Conservation (phyloP, 1,140 invertebrate species). For the Drosophila rhopaloa region DNA sequence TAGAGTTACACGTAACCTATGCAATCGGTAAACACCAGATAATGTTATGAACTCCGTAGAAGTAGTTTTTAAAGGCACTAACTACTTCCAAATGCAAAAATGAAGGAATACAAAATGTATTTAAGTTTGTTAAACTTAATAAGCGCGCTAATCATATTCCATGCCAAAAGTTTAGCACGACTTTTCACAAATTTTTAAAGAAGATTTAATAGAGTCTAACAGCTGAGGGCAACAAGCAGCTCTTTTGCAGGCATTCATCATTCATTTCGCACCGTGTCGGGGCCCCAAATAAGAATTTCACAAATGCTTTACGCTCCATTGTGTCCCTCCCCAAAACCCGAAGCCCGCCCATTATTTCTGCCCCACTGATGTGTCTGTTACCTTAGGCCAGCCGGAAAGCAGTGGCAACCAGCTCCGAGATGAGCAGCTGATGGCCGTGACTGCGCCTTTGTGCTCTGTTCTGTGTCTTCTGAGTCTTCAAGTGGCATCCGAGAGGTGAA, state of each 20-base stretch:
- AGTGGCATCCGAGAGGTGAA: constrained; percentile 59
- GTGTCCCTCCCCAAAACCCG: constrained; percentile 1
- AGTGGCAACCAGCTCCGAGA: constrained; percentile 2
- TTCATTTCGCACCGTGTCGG: constrained; percentile 66
- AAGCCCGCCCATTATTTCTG: not conserved
- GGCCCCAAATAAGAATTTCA: constrained; percentile 50
- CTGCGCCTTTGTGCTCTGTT: constrained; percentile 30
- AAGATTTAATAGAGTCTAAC: not conserved
- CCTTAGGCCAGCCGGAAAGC: constrained; percentile 46
- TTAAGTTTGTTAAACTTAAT: not conserved
- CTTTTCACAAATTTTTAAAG: not conserved
- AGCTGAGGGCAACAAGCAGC: constrained; percentile 25
- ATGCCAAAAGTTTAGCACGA: not conserved
- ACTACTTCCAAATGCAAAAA: no score
- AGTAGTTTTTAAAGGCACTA: no score
- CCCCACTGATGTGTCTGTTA: constrained; percentile 42
- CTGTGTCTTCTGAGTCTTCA: constrained; percentile 33
- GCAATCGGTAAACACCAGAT: no score
- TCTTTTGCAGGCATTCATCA: constrained; percentile 80
- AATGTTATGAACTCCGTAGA: no score
- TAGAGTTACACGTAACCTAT: no score
- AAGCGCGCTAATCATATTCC: not conserved
- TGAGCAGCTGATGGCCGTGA: constrained; percentile 32
- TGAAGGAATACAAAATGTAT: no score
- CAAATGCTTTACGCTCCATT: constrained; percentile 59